A percentile compares a stretch with the other conserved stretches of the same genome.
phyloP scores from a whole-genome alignment of 1,140 invertebrate species.

The Nylanderia fulva region DNA sequence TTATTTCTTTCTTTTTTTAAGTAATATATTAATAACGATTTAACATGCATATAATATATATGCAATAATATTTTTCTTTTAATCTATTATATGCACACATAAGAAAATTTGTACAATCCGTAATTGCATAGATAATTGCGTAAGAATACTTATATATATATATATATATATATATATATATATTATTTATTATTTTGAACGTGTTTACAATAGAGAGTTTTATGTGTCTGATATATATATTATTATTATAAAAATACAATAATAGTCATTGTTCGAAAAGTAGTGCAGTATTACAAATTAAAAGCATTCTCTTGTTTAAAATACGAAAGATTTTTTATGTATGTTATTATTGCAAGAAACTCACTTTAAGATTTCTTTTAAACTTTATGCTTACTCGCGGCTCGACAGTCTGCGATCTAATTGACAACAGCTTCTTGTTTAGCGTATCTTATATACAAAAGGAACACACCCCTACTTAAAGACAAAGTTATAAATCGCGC shows the following conservation, averaged over 20 bases:
- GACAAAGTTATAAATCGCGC: constrained; percentile 42
- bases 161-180: too few species aligned
- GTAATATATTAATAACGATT: not conserved
- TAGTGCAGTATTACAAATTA: not conserved
- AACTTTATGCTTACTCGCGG: constrained; percentile 15
- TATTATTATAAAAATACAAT: not conserved
- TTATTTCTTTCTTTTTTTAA: not conserved
- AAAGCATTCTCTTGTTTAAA: not conserved
- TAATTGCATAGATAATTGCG: too few species aligned
- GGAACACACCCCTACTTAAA: constrained; percentile 24
- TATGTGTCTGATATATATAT: not conserved
- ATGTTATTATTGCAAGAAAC: not conserved
- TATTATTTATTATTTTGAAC: not conserved
- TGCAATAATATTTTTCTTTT: not conserved
- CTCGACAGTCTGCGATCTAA: not conserved
- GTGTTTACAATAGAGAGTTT: not conserved
- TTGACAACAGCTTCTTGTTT: not conserved
- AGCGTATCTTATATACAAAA: constrained; percentile 39
- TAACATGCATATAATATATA: not conserved
- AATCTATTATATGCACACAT: too few species aligned
- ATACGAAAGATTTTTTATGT: not conserved
- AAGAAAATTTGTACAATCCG: too few species aligned
- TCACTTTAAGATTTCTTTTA: not conserved
- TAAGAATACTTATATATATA: too few species aligned
- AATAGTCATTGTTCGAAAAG: not conserved